phyloP scores from a whole-genome alignment of 1,140 invertebrate species.

The Lordiphosa stackelbergi region DNA sequence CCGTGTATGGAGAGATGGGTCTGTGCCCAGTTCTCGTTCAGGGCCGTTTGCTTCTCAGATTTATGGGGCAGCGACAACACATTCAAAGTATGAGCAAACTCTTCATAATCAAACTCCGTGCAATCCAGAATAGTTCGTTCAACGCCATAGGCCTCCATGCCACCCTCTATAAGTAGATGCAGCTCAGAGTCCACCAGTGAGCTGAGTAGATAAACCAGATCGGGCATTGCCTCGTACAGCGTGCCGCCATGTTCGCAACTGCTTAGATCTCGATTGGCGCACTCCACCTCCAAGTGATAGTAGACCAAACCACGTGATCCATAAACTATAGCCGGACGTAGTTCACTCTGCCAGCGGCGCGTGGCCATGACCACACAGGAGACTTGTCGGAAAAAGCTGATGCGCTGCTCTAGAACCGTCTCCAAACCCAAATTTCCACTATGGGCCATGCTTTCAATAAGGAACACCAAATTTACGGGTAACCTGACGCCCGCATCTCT shows the following conservation, averaged over 20 bases:
- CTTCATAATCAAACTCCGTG: slow-evolving; percentile 22
- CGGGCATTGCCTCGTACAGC: slow-evolving; percentile 88
- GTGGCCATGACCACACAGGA: slow-evolving; percentile 98
- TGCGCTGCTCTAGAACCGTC: slow-evolving; percentile 77
- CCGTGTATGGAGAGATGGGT: slow-evolving; percentile 93
- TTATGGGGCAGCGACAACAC: slow-evolving; percentile 83
- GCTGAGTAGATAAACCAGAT: slow-evolving; percentile 89
- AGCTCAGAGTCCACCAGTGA: slow-evolving; percentile 88
- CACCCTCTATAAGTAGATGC: slow-evolving; percentile 87
- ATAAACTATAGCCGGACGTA: slow-evolving; percentile 96
- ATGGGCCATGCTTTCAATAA: slow-evolving; percentile 99
- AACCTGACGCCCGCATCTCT: slow-evolving; percentile 84
- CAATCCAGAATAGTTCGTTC: slow-evolving; percentile 6
- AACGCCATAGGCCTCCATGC: slow-evolving; percentile 79
- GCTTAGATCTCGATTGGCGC: slow-evolving; percentile 93
- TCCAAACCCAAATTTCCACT: slow-evolving; percentile 95
- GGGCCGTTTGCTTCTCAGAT: slow-evolving; percentile 83
- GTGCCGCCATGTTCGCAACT: slow-evolving; percentile 95
- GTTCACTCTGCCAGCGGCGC: slow-evolving; percentile 97
- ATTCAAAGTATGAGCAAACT: slow-evolving; percentile 80
- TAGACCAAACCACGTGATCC: slow-evolving; percentile 95
- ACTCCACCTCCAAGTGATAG: slow-evolving; percentile 91
- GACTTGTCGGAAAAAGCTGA: slow-evolving; percentile 86
- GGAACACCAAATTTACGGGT: slow-evolving; percentile 96
- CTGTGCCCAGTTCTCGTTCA: slow-evolving; percentile 93